These are phyloP conservation scores for Pygoscelis adeliae DNA, from an alignment of 2,113 vertebrate genomes.

Conservation along the genomic window DNA sequence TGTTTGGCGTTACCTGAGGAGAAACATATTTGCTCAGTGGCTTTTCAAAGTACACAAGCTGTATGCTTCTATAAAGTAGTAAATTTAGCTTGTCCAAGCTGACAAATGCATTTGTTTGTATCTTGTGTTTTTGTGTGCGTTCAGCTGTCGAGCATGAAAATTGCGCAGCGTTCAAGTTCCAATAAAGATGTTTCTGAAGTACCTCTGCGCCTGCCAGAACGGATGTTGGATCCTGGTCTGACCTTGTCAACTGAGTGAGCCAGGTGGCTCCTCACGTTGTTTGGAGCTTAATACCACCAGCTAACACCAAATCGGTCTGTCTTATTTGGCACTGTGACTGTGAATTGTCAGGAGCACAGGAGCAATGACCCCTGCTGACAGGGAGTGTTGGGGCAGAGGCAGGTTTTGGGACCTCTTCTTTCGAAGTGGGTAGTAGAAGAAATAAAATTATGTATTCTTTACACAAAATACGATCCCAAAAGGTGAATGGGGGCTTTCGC, in stretches of 20 bases:
- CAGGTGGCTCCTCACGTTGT: not conserved
- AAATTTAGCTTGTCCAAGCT: conserved; percentile 3
- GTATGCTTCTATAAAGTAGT: not conserved
- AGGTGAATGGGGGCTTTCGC: not conserved
- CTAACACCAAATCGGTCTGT: not conserved
- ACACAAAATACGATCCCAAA: not conserved
- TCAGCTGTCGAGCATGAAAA: not conserved
- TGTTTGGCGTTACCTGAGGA: not conserved
- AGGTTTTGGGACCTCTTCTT: not conserved
- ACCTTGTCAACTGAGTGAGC: not conserved
- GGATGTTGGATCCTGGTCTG: not conserved
- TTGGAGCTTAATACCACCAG: not conserved
- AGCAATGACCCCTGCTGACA: not conserved
- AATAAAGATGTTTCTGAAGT: not conserved
- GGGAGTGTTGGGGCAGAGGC: not conserved
- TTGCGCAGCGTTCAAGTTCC: not conserved
- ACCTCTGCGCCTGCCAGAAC: not conserved
- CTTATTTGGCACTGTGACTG: not conserved
- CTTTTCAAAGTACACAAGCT: not conserved
- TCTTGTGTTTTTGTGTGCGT: not conserved
- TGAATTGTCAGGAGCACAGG: not conserved
- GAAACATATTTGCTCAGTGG: not conserved
- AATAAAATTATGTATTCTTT: not conserved
- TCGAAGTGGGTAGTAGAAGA: not conserved
- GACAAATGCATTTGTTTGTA: not conserved